phyloP scores from a whole-genome alignment of 2,888 invertebrate species.

The Phyllotreta striolata region DNA sequence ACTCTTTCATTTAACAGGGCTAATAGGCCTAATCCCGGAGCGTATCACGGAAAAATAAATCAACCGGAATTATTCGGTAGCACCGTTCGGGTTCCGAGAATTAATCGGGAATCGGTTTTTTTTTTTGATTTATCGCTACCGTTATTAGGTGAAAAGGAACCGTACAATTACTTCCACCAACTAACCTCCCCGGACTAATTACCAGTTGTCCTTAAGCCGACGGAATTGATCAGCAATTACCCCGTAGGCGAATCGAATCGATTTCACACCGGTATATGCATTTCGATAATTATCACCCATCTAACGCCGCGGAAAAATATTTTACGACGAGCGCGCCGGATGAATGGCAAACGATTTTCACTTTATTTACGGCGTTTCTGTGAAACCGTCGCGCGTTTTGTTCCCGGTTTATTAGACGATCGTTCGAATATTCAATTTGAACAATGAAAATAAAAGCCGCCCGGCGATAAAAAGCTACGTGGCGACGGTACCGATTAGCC shows the following conservation, averaged over 20 bases:
- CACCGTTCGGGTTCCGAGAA: constrained; percentile 34
- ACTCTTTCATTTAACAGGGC: background rate
- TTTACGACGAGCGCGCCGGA: constrained; percentile 9
- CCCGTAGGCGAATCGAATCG: too few species aligned
- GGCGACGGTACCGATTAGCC: constrained; percentile 35
- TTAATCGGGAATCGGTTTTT: constrained; percentile 38
- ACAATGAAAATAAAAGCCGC: constrained; percentile 43
- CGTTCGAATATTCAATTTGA: constrained; percentile 36
- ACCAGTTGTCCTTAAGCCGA: too few species aligned
- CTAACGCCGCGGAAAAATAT: too few species aligned
- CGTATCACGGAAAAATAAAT: constrained; percentile 32
- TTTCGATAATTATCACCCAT: too few species aligned
- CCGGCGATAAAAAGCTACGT: constrained; percentile 42
- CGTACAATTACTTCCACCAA: constrained; percentile 22
- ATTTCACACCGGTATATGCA: background rate
- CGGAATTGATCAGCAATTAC: too few species aligned
- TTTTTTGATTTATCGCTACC: constrained; percentile 34
- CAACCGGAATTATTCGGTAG: constrained; percentile 37
- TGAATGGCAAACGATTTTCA: constrained; percentile 34
- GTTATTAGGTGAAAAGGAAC: constrained; percentile 32
- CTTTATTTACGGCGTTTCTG: constrained; percentile 40
- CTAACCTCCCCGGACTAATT: background rate
- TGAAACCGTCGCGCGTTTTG: constrained; percentile 33
- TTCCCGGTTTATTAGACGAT: constrained; percentile 36
- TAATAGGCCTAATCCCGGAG: constrained; percentile 28